Base-by-base conservation (phyloP, 1,140 invertebrate genomes). In the Heliconius hewitsoni region DNA sequence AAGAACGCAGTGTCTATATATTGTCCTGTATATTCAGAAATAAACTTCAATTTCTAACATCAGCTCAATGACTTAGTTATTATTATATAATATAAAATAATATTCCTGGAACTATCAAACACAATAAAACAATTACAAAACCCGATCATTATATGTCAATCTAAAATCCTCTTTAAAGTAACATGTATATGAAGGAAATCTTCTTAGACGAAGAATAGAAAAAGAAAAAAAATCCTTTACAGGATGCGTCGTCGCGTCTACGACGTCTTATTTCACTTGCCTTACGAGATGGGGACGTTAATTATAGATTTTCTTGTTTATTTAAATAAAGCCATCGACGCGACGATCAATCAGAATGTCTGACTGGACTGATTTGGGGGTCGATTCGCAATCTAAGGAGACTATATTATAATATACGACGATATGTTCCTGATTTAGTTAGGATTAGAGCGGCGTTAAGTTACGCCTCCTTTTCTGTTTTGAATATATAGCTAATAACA, bases 251-350 rank as follows among this genome's bases (percentile, higher is more conserved):
- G 60, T 66, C 23, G 9, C 9, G 1, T 66, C 60, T 66, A 13
- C 27, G 11, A 66, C 27, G n/a, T 66, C 60, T 66, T 66, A 30
- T 66, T 66, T 66, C 60, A 66, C 60, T 66, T 66, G 60, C 27
- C 60, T 16, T 13, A 30, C 60, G 60, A 66, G 27, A 66, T 66
- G 60, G 60, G 60, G 60, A 66, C 23, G 60, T 0, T 66, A 66
- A 66, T 27, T 66, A 66, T 66, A 66, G 60, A 66, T 27, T 66
- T 27, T 66, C 23, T 27, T 66, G 23, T 66, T 66, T 66, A 66
- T 66, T 66, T 57, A 11, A 57, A 23, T 52, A 52, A 46, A 46
- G 42, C 42, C 13, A 46, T 46, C 42, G 11, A 46, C 42, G 42
- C 42, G 42, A 46, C 42, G 4, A 13, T 46, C 13, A 16, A 13